Base-by-base conservation (phyloP, 1,140 invertebrate species). In the Solen grandis region DNA sequence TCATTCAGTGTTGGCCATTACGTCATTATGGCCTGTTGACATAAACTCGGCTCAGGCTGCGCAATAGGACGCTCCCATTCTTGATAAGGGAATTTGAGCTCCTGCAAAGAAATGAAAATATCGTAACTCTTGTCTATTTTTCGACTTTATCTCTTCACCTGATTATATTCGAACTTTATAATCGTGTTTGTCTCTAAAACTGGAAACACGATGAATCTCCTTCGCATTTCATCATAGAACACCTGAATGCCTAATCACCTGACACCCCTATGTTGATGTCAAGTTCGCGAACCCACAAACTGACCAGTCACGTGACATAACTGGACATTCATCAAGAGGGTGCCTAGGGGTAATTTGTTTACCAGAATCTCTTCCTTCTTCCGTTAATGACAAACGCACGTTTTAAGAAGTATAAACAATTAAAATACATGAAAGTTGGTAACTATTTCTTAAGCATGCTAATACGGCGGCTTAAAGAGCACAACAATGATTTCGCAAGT, bases 291-390 rank as follows among this genome's bases (percentile, higher is more conserved):
- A 25, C 41, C 52, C 27, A 22, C n/a, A 5, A 68, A 78, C 75
- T 78, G 75, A 78, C 75, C 75, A 69, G 65, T 78, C 75, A 78
- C 75, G 75, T 78, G 75, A 78, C 54, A 78, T 65, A 78, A 73
- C 63, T 68, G 63, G 75, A 57, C 65, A 65, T 19, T 46, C 75
- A 25, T 41, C 46, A 54, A 25, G 19, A 46, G 52, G 75, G 75
- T 57, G 75, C 75, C 75, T 69, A 27, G 50, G 73, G 73, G 73
- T n/a, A 52, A 25, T 63, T 52, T 14, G 29, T 29, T 62, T 31
- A 62, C n/a, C 31, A 8, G 5, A 8, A 62, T 22, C 5, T 31
- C 35, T 63, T 25, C 55, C 5, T 57, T 16, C 5, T 57, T 57
- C 55, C 5, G 55, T 25, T 25, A 57, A 10, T 57, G 5, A 57